Evolutionary conservation across 2,113 vertebrate genomes (phyloP).

Genomic region (Microcebus tavaratra): DNA sequence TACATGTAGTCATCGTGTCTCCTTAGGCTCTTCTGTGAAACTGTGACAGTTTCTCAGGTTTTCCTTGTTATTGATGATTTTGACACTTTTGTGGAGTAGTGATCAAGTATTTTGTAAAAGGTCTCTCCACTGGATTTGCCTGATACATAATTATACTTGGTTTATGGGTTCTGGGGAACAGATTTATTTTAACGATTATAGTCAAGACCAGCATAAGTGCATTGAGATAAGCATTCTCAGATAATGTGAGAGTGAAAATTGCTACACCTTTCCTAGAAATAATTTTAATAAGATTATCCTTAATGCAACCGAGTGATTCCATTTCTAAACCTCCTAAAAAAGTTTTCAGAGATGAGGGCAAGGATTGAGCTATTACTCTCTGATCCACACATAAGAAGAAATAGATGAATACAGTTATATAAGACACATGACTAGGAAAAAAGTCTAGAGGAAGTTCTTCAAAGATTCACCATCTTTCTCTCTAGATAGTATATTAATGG

Average conservation of each 20-base stretch:
- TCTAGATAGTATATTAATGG: background rate
- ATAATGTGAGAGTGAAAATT: background rate
- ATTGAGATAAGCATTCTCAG: background rate
- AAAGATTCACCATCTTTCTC: background rate
- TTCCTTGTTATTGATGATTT: background rate
- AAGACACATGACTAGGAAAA: background rate
- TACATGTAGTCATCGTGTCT: background rate
- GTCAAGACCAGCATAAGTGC: background rate
- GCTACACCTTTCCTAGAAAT: background rate
- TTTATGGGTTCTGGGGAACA: background rate
- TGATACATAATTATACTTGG: background rate
- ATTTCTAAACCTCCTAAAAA: background rate
- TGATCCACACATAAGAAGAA: background rate
- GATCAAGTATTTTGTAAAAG: background rate
- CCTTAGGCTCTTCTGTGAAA: background rate
- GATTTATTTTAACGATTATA: background rate
- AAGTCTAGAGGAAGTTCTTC: background rate
- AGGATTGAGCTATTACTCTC: background rate
- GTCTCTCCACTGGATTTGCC: background rate
- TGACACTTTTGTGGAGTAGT: background rate
- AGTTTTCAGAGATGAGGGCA: background rate
- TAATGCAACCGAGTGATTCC: background rate
- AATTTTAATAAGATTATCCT: constrained; percentile 5
- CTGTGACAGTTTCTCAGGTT: background rate
- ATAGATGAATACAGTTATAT: background rate